Evolutionary conservation across 2,797 vertebrate genomes (phyloP), one percentile per base, ranked within the genome.

Genomic region (Hydrolagus colliei): DNA sequence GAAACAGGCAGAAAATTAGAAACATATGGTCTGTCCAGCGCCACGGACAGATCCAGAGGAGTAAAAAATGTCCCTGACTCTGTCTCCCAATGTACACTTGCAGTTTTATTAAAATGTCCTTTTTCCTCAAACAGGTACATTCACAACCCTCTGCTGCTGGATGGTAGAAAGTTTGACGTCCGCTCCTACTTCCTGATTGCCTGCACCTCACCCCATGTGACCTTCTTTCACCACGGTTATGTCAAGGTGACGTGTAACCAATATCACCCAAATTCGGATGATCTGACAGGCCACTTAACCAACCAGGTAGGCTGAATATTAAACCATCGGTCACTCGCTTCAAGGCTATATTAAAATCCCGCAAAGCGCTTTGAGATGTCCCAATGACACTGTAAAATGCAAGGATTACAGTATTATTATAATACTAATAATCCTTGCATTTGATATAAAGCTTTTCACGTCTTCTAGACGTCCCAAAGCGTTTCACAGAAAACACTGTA

Each of bases 191-290:
- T 97, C 18, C 93, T 97, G 67, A 93, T 97, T 0, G 95, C 96
- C 90, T 96, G 95, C 86, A 92, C 95, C 0, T 84, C 87, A 1
- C 96, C 96, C 0, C 95, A 93, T 78, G 89, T 96, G 93, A 89
- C 97, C 32, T 96, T 97, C 88, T 98, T 98, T n/a, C 91, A 93
- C 80, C 97, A 97, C 0, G 97, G 97, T 84, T 98, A 97, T 0
- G 92, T 95, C 67, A 92, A 94, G 9, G 89, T 98, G 87, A 96
- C 95, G 86, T 96, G 96, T 22, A 91, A 92, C 88, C 88, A 87
- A 59, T 97, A 96, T 0, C 93, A 96, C 88, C 95, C 93, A 0
- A 78, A 87, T 12, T 96, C 96, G 35, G 92, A 90, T 9, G 95
- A 96, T 87, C 95, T 97, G 85, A 92, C 95, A 0, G 88, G 92